A percentile compares a stretch with the other conserved stretches of the same genome.
These are phyloP conservation scores for Rhogogaster chlorosoma DNA, from an alignment of 2,888 invertebrate species.

Conservation along the genomic window DNA sequence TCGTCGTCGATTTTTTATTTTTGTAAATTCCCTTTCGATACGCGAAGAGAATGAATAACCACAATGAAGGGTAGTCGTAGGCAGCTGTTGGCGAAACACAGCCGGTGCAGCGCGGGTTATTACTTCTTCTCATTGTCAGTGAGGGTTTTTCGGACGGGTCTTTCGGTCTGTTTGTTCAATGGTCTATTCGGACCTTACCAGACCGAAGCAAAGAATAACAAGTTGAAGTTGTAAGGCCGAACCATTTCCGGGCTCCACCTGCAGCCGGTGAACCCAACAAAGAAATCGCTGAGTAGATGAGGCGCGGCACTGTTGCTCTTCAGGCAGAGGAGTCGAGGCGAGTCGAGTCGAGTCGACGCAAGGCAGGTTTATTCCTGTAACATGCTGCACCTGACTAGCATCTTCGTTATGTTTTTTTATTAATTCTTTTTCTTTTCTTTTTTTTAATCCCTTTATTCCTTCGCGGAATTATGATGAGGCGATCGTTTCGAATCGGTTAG, in stretches of 20 bases:
- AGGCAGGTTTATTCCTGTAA: not conserved
- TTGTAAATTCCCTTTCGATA: not conserved
- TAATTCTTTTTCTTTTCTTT: not conserved
- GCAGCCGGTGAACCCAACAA: slow-evolving; percentile 5
- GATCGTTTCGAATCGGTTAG: not conserved
- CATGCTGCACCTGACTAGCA: not conserved
- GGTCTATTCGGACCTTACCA: not conserved
- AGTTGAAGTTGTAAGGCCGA: not conserved
- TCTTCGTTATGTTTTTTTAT: not conserved
- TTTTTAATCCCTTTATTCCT: not conserved
- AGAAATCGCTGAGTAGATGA: not conserved
- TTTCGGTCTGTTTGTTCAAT: not conserved
- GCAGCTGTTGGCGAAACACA: not conserved
- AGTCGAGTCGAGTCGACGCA: not conserved
- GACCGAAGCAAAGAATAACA: not conserved
- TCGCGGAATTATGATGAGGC: not conserved
- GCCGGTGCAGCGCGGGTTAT: not conserved
- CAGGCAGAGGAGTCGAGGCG: not conserved
- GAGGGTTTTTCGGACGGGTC: not conserved
- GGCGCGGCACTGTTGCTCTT: not conserved
- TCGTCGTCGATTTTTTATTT: not conserved
- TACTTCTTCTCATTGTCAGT: not conserved
- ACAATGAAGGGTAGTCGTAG: not conserved
- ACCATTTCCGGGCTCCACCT: slow-evolving; percentile 18
- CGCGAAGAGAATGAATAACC: not conserved